Conservation (phyloP, 2,113 vertebrate species). For the Paratilapia polleni region DNA sequence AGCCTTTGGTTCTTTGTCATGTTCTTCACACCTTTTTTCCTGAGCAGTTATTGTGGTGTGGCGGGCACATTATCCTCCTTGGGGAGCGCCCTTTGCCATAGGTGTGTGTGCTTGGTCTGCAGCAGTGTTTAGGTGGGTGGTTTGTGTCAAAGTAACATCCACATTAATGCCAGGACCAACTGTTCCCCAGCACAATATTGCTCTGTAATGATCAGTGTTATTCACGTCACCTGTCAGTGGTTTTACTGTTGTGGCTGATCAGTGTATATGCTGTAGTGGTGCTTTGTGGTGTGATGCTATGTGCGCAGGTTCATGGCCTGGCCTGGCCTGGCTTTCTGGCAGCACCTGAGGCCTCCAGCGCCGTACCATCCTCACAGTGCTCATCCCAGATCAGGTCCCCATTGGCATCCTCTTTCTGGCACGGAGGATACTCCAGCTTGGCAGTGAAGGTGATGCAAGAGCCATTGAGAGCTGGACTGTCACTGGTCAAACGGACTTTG, state of each 20-base stretch:
- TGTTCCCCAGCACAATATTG: no score
- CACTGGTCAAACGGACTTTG: constrained; percentile 83
- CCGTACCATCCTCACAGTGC: constrained; percentile 86
- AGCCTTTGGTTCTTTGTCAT: no score
- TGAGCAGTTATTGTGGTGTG: no score
- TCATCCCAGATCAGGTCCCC: constrained; percentile 86
- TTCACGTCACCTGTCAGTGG: not conserved
- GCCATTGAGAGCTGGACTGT: constrained; percentile 92
- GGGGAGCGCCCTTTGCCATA: no score
- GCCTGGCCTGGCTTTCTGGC: constrained; percentile 35
- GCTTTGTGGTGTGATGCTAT: not conserved
- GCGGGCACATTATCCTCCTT: no score
- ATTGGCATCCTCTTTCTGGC: constrained; percentile 85
- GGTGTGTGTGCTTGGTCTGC: no score
- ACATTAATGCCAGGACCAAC: no score
- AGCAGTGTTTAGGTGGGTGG: no score
- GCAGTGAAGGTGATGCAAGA: constrained; percentile 87
- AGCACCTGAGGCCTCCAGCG: constrained; percentile 76
- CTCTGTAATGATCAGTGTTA: no score
- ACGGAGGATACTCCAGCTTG: constrained; percentile 87
- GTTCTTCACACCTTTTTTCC: no score
- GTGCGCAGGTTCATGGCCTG: not conserved
- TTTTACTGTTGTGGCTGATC: not conserved
- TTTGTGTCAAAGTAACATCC: no score
- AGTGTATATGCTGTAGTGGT: not conserved